Conservation (phyloP, 2,113 vertebrate genomes). For the Lanius ludovicianus region DNA sequence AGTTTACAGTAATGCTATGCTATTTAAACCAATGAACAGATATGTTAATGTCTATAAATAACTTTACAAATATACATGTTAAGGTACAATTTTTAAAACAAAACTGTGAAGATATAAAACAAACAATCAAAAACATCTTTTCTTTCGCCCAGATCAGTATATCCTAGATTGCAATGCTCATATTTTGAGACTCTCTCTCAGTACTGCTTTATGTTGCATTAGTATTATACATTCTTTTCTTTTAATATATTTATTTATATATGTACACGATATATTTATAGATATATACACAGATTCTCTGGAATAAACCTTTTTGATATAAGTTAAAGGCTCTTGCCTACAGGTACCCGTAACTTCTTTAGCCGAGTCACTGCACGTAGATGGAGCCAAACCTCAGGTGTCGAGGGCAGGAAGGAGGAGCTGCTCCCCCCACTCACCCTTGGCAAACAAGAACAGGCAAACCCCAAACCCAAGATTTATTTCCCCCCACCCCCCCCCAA, state of each 20-base stretch:
- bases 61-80: slow-evolving; percentile 97
- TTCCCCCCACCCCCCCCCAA: accelerated
- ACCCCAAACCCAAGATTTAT: background rate
- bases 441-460: background rate
- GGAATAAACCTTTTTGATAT: slow-evolving; percentile 81
- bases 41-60: slow-evolving; percentile 95
- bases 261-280: slow-evolving; percentile 79
- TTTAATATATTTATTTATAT: slow-evolving; percentile 67
- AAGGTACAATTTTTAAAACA: slow-evolving; percentile 86
- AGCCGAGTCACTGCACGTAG: slow-evolving; percentile 68
- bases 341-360: slow-evolving; percentile 79
- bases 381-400: slow-evolving; percentile 22
- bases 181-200: slow-evolving; percentile 70
- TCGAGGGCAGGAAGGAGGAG: background rate
- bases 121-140: slow-evolving; percentile 51
- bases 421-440: background rate
- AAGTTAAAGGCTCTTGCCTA: slow-evolving; percentile 76
- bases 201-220: slow-evolving; percentile 78
- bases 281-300: slow-evolving; percentile 83
- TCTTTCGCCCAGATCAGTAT: slow-evolving; percentile 81
- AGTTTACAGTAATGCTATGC: slow-evolving; percentile 82
- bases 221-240: slow-evolving; percentile 67
- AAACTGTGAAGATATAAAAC: slow-evolving; percentile 78
- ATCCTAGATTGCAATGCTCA: slow-evolving; percentile 81
- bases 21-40: slow-evolving; percentile 80